Conservation (phyloP, 2,888 invertebrate genomes). For the Agriopis marginaria region DNA sequence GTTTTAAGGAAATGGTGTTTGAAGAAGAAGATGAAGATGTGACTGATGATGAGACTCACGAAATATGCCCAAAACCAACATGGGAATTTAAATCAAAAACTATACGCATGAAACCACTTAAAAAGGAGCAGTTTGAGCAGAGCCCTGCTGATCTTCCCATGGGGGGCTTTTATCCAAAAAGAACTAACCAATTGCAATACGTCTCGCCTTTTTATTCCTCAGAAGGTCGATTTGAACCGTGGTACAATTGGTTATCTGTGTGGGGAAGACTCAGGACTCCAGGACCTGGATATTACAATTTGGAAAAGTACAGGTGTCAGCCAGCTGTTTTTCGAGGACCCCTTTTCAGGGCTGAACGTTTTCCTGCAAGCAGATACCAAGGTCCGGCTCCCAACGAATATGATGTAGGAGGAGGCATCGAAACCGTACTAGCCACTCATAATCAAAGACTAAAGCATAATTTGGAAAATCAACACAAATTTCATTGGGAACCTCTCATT, state of each 20-base stretch:
- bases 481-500: constrained; percentile 55
- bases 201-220: constrained; percentile 70
- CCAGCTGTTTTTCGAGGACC: constrained; percentile 70
- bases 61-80: constrained; percentile 52
- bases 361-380: constrained; percentile 43
- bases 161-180: constrained; percentile 36
- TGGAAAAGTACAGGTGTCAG: constrained; percentile 58
- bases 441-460: constrained; percentile 66
- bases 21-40: constrained; percentile 48
- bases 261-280: constrained; percentile 60
- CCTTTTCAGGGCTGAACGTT: constrained; percentile 61
- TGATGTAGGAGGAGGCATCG: constrained; percentile 60
- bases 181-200: constrained; percentile 54
- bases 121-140: constrained; percentile 56
- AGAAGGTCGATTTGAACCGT: constrained; percentile 69
- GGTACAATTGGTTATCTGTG: constrained; percentile 71
- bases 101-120: constrained; percentile 62
- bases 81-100: constrained; percentile 75
- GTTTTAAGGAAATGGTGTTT: constrained; percentile 60
- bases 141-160: constrained; percentile 64
- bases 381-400: constrained; percentile 72
- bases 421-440: constrained; percentile 67
- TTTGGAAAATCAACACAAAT: constrained; percentile 59
- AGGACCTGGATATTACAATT: constrained; percentile 67
- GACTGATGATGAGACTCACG: constrained; percentile 24